Conservation (phyloP, 1,140 invertebrate species). For the Papilio polyxenes region DNA sequence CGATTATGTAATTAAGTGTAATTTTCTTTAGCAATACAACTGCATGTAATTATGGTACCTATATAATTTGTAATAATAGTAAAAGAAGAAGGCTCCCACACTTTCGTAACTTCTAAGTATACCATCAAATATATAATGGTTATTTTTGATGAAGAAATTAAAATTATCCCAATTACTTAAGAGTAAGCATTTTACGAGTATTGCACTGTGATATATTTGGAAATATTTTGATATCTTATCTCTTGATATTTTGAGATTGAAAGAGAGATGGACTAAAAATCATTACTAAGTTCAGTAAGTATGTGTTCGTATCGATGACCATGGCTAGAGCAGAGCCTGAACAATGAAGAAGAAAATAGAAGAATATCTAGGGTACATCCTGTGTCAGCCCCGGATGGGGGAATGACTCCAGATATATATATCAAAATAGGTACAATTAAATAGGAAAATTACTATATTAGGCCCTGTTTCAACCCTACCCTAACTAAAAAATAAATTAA, state of each 20-base stretch:
- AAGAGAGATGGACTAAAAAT: not conserved
- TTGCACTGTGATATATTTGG: not conserved
- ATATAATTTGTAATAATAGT: not conserved
- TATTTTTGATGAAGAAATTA: not conserved
- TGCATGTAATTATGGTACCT: too few relatives aligned
- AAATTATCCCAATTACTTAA: not conserved
- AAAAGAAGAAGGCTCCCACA: not conserved
- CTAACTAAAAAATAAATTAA: too few relatives aligned
- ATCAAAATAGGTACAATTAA: too few relatives aligned
- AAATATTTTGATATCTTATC: not conserved
- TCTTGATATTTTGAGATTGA: too few relatives aligned
- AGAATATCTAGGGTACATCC: too few relatives aligned
- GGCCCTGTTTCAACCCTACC: too few relatives aligned
- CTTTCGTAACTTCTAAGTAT: not conserved
- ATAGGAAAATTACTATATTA: too few relatives aligned
- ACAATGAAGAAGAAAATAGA: too few relatives aligned
- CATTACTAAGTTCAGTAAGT: not conserved
- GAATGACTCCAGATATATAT: too few relatives aligned
- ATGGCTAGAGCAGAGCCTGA: too few relatives aligned
- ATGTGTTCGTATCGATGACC: not conserved
- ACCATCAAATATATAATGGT: not conserved
- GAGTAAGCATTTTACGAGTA: not conserved
- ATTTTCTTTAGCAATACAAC: not conserved
- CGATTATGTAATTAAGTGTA: not conserved
- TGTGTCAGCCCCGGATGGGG: too few relatives aligned